Conservation (phyloP, 2,888 invertebrate genomes). For the Pseudococcus longispinus region DNA sequence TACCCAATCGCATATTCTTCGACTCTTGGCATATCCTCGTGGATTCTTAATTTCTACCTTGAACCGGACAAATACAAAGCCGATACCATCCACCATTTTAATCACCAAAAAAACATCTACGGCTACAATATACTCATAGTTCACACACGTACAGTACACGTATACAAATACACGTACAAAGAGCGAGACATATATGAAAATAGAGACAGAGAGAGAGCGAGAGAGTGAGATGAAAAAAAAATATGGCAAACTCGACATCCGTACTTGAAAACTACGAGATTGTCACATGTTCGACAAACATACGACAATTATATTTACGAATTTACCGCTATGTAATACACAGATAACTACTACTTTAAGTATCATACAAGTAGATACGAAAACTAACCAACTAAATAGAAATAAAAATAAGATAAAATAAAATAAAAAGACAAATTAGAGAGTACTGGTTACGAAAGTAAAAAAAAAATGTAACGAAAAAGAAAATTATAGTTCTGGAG, state of each 20-base stretch:
- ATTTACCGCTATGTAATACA: conserved; percentile 53
- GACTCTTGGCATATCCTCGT: not conserved
- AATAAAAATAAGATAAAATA: conserved; percentile 57
- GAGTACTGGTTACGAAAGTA: conserved; percentile 48
- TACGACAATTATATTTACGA: conserved; percentile 32
- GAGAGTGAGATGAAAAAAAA: not conserved
- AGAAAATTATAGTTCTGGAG: conserved; percentile 42
- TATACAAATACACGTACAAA: not conserved
- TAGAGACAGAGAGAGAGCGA: not conserved
- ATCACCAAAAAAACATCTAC: not conserved
- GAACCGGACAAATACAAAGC: not conserved
- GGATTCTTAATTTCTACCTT: not conserved
- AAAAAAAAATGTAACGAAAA: conserved; percentile 42
- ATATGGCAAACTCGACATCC: conserved; percentile 40
- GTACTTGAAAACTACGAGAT: conserved; percentile 34
- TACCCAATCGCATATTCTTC: not conserved
- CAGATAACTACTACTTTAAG: conserved; percentile 45
- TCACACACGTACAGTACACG: conserved; percentile 9
- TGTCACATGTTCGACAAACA: conserved; percentile 37
- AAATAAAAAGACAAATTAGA: conserved; percentile 30
- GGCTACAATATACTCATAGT: not conserved
- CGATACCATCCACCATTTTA: not conserved
- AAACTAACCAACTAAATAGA: conserved; percentile 58
- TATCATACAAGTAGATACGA: conserved; percentile 54
- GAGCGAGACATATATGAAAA: conserved; percentile 2